Conservation (phyloP, 2,797 vertebrate species). For the Carcharodon carcharias region DNA sequence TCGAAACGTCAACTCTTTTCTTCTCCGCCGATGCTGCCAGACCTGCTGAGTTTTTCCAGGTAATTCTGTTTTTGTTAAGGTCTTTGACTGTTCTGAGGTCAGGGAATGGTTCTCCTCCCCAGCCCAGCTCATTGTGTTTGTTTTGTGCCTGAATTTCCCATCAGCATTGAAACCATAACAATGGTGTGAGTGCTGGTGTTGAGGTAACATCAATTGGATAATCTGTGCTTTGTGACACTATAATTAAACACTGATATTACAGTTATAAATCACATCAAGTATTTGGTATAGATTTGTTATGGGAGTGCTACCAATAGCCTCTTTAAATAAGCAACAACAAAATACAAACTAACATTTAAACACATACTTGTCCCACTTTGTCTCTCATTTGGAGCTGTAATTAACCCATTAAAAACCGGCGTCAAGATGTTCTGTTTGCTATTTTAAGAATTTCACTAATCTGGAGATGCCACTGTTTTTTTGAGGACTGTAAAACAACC, state of each 20-base stretch:
- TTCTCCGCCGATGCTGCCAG: no score
- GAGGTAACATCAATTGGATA: neutral
- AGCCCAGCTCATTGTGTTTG: neutral
- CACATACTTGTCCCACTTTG: neutral
- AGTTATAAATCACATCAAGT: neutral
- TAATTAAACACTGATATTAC: neutral
- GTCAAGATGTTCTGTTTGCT: neutral
- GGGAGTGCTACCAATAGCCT: no score
- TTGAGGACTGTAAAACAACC: neutral
- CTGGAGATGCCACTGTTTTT: neutral
- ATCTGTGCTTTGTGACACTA: neutral
- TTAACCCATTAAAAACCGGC: neutral
- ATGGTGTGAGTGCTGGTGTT: neutral
- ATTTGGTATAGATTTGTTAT: neutral
- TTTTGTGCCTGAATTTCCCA: neutral
- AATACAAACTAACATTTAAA: neutral
- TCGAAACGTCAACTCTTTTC: no score
- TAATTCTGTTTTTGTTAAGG: no score
- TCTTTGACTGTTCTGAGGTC: neutral
- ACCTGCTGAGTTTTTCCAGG: no score
- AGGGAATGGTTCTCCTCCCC: neutral
- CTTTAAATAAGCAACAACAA: neutral
- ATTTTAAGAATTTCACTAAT: neutral
- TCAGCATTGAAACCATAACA: neutral
- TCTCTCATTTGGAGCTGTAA: neutral